These are phyloP conservation scores for Sebastes glaucus DNA, from an alignment of 2,797 vertebrate species.

Conservation along the genomic window DNA sequence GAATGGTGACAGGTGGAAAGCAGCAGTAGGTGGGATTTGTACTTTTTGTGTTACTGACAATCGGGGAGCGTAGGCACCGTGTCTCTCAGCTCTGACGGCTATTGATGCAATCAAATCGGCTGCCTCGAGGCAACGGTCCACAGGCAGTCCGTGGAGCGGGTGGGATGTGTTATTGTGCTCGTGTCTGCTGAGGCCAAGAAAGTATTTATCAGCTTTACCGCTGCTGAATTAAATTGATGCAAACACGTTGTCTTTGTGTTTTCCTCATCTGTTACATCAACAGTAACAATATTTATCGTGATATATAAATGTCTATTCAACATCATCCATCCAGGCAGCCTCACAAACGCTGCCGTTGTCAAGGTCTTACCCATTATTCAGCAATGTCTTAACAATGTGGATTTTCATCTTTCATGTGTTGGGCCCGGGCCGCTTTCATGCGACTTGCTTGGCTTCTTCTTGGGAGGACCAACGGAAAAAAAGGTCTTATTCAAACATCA, in stretches of 20 bases:
- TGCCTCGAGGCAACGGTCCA: slow-evolving; percentile 49
- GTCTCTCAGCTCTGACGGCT: slow-evolving; percentile 2
- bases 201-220: slow-evolving; percentile 45
- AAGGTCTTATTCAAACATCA: slow-evolving; percentile 29
- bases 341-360: slow-evolving; percentile 1
- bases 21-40: slow-evolving; percentile 22
- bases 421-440: background rate
- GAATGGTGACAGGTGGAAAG: slow-evolving; percentile 35
- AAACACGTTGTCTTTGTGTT: slow-evolving; percentile 39
- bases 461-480: slow-evolving; percentile 1
- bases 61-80: slow-evolving; percentile 7
- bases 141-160: slow-evolving; percentile 10
- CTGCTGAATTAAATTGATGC: slow-evolving; percentile 39
- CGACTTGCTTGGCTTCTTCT: background rate
- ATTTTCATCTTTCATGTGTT: slow-evolving; percentile 51
- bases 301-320: slow-evolving; percentile 36
- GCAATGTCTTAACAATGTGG: slow-evolving; percentile 23
- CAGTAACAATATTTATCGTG: slow-evolving; percentile 34
- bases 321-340: slow-evolving; percentile 9
- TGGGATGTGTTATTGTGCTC: slow-evolving; percentile 23
- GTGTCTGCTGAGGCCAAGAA: slow-evolving; percentile 8
- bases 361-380: slow-evolving; percentile 49
- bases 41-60: slow-evolving; percentile 48
- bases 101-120: slow-evolving; percentile 60
- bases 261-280: slow-evolving; percentile 49